phyloP scores from a whole-genome alignment of 2,113 vertebrate genomes.

The Ploceus nigricollis region DNA sequence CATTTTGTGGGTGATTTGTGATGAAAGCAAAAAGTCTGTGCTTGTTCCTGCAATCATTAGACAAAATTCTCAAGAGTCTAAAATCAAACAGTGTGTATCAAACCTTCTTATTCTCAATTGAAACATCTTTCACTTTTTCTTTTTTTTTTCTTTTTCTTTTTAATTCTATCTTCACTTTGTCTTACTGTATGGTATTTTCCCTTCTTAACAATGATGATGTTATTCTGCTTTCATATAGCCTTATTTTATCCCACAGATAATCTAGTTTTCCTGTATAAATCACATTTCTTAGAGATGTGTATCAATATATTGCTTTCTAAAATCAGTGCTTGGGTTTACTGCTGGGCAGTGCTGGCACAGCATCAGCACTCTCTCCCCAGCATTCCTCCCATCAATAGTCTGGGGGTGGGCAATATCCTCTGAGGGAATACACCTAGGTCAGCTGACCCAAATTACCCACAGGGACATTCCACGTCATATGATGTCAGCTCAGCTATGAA shows the following conservation, averaged over 20 bases:
- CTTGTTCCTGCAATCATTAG: neutral
- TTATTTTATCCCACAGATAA: neutral
- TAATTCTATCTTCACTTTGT: neutral
- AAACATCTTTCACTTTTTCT: neutral
- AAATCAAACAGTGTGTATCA: neutral
- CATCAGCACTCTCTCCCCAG: neutral
- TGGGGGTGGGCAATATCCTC: too few relatives aligned
- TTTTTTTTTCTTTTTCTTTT: neutral
- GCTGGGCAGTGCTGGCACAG: neutral
- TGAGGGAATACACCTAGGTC: neutral
- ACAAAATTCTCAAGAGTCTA: neutral
- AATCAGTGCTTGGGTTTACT: neutral
- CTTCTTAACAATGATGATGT: neutral
- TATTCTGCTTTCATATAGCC: neutral
- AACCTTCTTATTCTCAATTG: neutral
- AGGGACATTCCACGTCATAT: neutral
- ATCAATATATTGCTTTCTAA: neutral
- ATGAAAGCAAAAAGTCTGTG: neutral
- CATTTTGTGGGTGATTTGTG: neutral
- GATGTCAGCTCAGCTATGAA: neutral
- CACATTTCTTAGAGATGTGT: neutral
- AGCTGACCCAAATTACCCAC: neutral
- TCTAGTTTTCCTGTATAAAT: neutral
- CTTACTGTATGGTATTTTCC: neutral
- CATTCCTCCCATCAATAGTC: neutral